Base-by-base conservation (phyloP, 2,797 vertebrate genomes). In the Melanogrammus aeglefinus region DNA sequence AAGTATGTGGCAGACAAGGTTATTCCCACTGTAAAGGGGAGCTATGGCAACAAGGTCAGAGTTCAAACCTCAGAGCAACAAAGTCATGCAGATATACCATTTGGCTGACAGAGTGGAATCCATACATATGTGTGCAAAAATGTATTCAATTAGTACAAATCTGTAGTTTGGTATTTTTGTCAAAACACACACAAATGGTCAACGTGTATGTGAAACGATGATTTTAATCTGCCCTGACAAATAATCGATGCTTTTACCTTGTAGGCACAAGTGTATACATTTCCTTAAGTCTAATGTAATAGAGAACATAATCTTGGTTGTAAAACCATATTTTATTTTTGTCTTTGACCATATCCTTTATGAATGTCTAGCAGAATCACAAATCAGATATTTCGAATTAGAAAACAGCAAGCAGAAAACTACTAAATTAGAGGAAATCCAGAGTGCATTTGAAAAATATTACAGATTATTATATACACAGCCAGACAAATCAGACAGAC, bases 41-140 rank as follows among this genome's bases (percentile, higher is more conserved):
- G 84, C 79, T 84, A 81, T 76, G 82, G 83, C 80, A 75, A 35
- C 71, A 73, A 74, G 89, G 83, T 91, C 81, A 85, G 38, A 87
- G 87, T 69, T 88, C 84, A 86, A 18, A 83, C 87, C 84, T 90
- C 76, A 88, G 66, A 87, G 90, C 78, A 85, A 75, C 86, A 63
- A 86, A 85, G 88, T 88, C 82, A 80, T 78, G 80, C 80, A 84
- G 84, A 87, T 89, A 83, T 80, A 78, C 86, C 86, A 87, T 87
- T 81, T 88, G 89, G 82, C 57, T 29, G 69, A 31, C 69, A 31
- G 69, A 16, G 69, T 71, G 13, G 21, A n/a, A 21, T 71, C 69
- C 69, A 14, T 29, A 29, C 24, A 70, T 70, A 57, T 57, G 18
- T 21, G 51, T n/a, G 8, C 21, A 71, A 16, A 71, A 31, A 31